These are phyloP conservation scores for Trachelipus rathkii DNA, from an alignment of 1,140 invertebrate species.

Conservation along the genomic window DNA sequence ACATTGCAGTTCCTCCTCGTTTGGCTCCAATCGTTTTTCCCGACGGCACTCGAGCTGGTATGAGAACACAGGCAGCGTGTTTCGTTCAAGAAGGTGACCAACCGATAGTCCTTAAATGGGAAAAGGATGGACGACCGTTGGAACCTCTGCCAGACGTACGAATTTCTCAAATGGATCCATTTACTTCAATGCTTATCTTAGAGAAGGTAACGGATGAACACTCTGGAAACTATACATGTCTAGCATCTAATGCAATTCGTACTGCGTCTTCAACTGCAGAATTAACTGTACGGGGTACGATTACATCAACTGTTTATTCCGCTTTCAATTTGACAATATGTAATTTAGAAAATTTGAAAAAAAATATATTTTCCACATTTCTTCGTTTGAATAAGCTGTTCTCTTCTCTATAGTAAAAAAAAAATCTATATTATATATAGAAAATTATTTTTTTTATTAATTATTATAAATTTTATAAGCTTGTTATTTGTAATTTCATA, in stretches of 20 bases:
- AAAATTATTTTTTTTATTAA: no score
- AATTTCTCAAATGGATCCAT: constrained; percentile 23
- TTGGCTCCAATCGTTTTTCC: constrained; percentile 26
- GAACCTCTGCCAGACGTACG: constrained; percentile 21
- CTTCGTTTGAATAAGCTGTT: no score
- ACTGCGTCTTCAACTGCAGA: constrained; percentile 18
- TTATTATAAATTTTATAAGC: no score
- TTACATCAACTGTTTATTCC: not conserved
- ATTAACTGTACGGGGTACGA: constrained; percentile 27
- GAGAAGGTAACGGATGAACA: constrained; percentile 25
- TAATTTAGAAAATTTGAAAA: no score
- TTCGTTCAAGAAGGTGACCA: constrained; percentile 31
- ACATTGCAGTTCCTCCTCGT: constrained; percentile 27
- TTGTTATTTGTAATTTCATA: no score
- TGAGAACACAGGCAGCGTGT: constrained; percentile 27
- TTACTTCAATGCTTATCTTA: constrained; percentile 27
- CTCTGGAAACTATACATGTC: constrained; percentile 28
- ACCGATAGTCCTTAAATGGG: constrained; percentile 26
- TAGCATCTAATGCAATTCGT: constrained; percentile 20
- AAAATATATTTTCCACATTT: no score
- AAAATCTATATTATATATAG: no score
- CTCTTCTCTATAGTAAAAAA: no score
- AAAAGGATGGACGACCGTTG: constrained; percentile 19
- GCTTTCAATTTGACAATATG: no score
- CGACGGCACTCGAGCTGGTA: constrained; percentile 23